Base-by-base conservation (phyloP, 2,888 invertebrate genomes). In the Tortrix viridana region DNA sequence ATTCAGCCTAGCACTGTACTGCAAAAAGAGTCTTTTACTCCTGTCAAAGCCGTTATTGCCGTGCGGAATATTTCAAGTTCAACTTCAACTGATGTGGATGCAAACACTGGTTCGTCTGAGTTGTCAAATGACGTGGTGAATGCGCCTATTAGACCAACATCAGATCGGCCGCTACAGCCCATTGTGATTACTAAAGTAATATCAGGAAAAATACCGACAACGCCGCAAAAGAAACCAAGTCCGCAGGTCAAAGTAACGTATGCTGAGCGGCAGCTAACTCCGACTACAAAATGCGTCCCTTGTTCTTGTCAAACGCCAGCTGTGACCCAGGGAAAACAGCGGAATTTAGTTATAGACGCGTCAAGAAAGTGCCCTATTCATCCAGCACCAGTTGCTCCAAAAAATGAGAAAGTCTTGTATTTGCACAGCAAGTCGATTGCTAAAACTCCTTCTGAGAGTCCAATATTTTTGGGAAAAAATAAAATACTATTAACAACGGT, bases 401-500 rank as follows among this genome's bases (percentile, higher is more conserved):
- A 46, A 60, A 70, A 46, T 63, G 69, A 2, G 66, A 73, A 22
- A 74, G 66, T 67, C 85, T 85, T 5, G 80, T 88, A 76, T 20
- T 18, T 60, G 23, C 48, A 65, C 47, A 63, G 57, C 41, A 63
- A 57, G 5, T 38, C 26, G 18, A 38, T 64, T 26, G n/a, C 50
- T 5, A 64, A 56, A 52, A n/a, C 43, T 26, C 57, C 62, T 14
- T 47, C 47, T 7, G 54, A 65, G 19, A 64, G 43, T 16, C 66
- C 67, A 9, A 53, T 69, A 54, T 82, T 67, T 68, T 73, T 90
- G 16, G 90, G 88, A 1, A 77, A 80, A 61, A 84, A 86, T 71
- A 85, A 86, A 80, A 85, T 90, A 67, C 75, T 90, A 60, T 67
- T 90, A n/a, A 88, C 86, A n/a, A 81, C 84, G 26, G 69, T 77